phyloP scores from a whole-genome alignment of 2,113 vertebrate species.

The Albula goreensis region DNA sequence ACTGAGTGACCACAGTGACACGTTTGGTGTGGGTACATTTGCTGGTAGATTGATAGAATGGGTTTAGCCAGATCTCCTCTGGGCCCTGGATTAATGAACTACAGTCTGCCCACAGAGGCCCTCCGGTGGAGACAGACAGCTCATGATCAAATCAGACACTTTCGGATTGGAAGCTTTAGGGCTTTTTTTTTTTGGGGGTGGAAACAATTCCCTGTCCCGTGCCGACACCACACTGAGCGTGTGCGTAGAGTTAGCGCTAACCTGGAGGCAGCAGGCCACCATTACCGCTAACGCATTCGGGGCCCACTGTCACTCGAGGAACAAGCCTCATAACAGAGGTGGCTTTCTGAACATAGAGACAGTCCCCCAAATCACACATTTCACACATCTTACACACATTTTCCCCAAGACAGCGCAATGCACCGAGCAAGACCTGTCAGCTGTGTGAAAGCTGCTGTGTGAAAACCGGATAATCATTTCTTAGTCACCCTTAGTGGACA shows the following conservation, averaged over 20 bases:
- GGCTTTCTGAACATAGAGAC: not conserved
- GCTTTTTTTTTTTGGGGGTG: not conserved
- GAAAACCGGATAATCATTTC: too few relatives aligned
- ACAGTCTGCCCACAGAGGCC: not conserved
- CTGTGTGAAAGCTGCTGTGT: too few relatives aligned
- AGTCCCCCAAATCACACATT: not conserved
- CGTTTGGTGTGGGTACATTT: not conserved
- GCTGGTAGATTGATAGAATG: not conserved
- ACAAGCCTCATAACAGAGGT: not conserved
- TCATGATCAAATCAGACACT: conserved; percentile 1
- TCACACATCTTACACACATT: not conserved
- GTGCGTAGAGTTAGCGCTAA: not conserved
- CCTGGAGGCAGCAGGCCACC: not conserved
- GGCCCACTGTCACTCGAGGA: not conserved
- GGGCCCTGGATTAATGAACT: not conserved
- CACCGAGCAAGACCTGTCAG: too few relatives aligned
- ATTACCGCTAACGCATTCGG: not conserved
- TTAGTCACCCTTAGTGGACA: too few relatives aligned
- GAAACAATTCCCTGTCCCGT: not conserved
- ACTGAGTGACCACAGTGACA: not conserved
- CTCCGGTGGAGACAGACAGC: not conserved
- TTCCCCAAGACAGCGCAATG: too few relatives aligned
- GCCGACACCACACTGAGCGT: not conserved
- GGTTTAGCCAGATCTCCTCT: not conserved
- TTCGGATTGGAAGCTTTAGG: not conserved